These are phyloP conservation scores for Drosophila flavopinicola DNA, from an alignment of 2,888 invertebrate genomes.

Conservation along the genomic window DNA sequence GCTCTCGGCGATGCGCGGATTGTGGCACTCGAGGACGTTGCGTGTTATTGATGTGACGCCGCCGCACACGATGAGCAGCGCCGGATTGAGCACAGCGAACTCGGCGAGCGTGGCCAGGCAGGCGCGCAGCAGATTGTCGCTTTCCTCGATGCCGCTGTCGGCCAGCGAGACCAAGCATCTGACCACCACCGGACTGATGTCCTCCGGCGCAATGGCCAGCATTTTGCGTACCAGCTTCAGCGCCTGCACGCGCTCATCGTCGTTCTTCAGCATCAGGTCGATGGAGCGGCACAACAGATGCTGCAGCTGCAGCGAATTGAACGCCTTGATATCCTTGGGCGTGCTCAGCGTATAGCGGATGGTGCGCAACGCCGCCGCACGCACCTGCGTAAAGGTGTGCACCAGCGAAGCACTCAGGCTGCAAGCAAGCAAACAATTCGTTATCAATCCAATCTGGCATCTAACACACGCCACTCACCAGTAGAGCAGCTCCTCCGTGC, in stretches of 20 bases:
- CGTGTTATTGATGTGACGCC: constrained; percentile 93
- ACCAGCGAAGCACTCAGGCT: constrained; percentile 94
- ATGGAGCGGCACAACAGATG: constrained; percentile 93
- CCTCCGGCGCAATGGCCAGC: constrained; percentile 87
- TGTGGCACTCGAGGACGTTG: constrained; percentile 93
- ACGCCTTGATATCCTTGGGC: constrained; percentile 90
- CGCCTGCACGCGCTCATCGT: constrained; percentile 96
- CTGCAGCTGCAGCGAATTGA: constrained; percentile 93
- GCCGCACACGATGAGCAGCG: constrained; percentile 91
- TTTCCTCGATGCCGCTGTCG: constrained; percentile 89
- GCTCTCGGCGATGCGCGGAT: constrained; percentile 95
- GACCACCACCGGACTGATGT: constrained; percentile 90
- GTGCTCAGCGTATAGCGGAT: constrained; percentile 92
- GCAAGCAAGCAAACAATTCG: constrained; percentile 20
- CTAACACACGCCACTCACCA: constrained; percentile 87
- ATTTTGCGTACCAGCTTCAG: constrained; percentile 90
- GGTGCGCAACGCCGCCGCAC: constrained; percentile 94
- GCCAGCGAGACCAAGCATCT: constrained; percentile 93
- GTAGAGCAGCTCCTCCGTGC: constrained; percentile 91
- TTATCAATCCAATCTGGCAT: background rate
- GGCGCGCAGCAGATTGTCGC: constrained; percentile 92
- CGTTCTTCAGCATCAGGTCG: constrained; percentile 95
- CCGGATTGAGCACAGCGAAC: constrained; percentile 93
- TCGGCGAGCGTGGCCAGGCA: constrained; percentile 95
- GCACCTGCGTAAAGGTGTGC: constrained; percentile 94